Conservation (phyloP, 2,888 invertebrate species). For the Drosophila mercatorum region DNA sequence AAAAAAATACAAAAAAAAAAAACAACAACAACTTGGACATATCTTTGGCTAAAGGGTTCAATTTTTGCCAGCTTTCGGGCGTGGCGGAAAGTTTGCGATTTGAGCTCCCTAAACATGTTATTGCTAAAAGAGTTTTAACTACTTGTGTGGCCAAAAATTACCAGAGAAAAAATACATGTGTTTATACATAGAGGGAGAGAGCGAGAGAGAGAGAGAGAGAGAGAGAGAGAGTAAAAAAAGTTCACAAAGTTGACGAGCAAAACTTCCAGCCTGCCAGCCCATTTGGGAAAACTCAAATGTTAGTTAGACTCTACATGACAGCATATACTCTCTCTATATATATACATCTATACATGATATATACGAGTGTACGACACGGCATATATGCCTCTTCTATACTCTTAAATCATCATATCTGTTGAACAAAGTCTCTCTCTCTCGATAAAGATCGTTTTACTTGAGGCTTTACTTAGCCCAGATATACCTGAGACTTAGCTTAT, state of each 20-base stretch:
- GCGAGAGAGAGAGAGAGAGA: background rate
- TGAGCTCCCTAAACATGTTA: conserved; percentile 54
- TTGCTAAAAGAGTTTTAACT: conserved; percentile 64
- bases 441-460: too few species aligned
- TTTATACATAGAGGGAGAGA: background rate
- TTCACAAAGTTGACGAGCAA: conserved; percentile 41
- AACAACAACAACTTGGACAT: conserved; percentile 37
- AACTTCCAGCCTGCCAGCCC: conserved; percentile 1
- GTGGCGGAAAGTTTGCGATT: conserved; percentile 54
- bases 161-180: conserved; percentile 15
- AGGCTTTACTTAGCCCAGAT: too few species aligned
- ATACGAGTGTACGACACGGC: background rate
- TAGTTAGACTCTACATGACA: conserved; percentile 34
- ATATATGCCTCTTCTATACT: background rate
- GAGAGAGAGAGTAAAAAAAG: conserved; percentile 13
- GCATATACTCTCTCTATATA: conserved; percentile 2
- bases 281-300: conserved; percentile 31
- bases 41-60: conserved; percentile 42
- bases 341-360: background rate
- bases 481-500: too few species aligned
- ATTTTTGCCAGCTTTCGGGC: conserved; percentile 24
- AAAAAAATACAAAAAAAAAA: conserved; percentile 10
- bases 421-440: background rate
- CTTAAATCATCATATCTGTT: background rate
- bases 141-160: conserved; percentile 64